A percentile compares a stretch with the other conserved stretches of the same genome.
phyloP scores from a whole-genome alignment of 2,888 invertebrate genomes.

The Tenodera sinensis region DNA sequence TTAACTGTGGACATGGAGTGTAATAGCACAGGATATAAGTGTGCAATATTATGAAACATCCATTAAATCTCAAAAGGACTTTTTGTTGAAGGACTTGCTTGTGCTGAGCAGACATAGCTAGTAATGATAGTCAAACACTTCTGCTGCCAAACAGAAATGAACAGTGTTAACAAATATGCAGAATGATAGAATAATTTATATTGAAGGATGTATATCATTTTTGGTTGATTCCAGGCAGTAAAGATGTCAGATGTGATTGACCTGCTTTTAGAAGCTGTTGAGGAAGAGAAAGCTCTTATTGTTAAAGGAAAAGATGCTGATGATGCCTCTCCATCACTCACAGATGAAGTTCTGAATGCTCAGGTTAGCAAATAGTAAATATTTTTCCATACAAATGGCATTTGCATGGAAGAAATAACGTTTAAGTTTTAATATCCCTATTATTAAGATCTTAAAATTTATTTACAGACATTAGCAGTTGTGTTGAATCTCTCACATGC shows the following conservation, averaged over 20 bases:
- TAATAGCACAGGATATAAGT: no score
- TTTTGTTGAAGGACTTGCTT: no score
- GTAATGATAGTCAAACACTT: no score
- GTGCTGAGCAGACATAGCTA: no score
- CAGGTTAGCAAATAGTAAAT: background rate
- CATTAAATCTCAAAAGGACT: no score
- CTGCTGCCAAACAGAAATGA: no score
- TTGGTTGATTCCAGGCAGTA: background rate
- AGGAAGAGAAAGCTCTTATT: conserved; percentile 27
- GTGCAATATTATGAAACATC: no score
- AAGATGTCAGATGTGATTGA: conserved; percentile 32
- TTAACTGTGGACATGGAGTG: no score
- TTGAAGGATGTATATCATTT: background rate
- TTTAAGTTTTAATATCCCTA: background rate
- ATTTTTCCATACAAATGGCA: no score
- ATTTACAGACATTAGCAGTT: background rate
- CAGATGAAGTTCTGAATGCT: conserved; percentile 26
- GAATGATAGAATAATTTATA: no score
- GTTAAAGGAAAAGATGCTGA: conserved; percentile 28
- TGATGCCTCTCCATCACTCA: conserved; percentile 19
- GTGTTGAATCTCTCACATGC: background rate
- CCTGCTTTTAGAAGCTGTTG: conserved; percentile 29
- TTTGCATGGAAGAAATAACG: no score
- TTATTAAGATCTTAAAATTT: background rate
- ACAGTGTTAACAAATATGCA: no score